Evolutionary conservation across 30 jellyfish, hydroid and myxozoan species (phyloP).

Genomic region (Morbakka virulenta): DNA sequence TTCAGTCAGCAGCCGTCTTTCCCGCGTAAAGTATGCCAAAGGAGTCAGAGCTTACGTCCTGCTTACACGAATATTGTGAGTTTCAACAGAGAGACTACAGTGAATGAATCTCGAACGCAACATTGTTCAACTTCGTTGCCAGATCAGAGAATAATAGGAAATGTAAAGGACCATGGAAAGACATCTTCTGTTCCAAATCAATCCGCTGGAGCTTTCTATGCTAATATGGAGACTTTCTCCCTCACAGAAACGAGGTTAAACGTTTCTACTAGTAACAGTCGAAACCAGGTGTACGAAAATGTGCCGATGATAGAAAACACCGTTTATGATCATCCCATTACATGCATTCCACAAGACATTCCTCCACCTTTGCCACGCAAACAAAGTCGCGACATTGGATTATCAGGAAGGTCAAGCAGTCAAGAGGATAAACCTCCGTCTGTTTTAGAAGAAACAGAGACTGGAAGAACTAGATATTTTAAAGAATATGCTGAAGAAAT

Average conservation of each 20-base stretch:
- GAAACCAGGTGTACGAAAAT: background rate
- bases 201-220: background rate
- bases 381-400: too few relatives aligned
- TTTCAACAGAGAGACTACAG: background rate
- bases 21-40: background rate
- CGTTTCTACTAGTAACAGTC: background rate
- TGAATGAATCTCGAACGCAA: background rate
- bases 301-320: background rate
- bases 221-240: background rate
- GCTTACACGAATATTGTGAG: background rate
- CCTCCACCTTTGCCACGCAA: background rate
- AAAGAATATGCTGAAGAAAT: too few relatives aligned
- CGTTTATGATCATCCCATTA: too few relatives aligned
- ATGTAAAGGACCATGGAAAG: too few relatives aligned
- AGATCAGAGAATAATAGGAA: background rate
- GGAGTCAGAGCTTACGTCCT: background rate
- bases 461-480: too few relatives aligned
- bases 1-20: background rate
- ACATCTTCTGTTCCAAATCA: background rate
- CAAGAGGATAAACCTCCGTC: too few relatives aligned
- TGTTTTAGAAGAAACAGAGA: too few relatives aligned
- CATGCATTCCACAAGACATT: background rate
- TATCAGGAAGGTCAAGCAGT: too few relatives aligned
- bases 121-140: background rate
- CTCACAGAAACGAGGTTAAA: background rate